Base-by-base conservation (phyloP, 2,888 invertebrate species). In the Hirtodrosophila cameraria region DNA sequence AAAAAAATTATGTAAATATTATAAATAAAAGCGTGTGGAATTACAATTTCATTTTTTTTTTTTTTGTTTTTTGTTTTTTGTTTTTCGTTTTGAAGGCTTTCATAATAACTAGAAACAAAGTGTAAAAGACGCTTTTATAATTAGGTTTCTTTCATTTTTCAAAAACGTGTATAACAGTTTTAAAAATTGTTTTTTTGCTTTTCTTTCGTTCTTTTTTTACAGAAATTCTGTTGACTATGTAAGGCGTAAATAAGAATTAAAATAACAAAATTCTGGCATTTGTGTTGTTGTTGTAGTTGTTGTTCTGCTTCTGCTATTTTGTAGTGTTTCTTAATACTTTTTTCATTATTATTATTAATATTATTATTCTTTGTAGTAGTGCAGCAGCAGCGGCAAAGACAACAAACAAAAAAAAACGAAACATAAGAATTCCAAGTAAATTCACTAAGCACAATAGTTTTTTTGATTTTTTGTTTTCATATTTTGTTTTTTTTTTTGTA, bases 21-120 rank as follows among this genome's bases (percentile, higher is more conserved):
- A 77, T 71, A 86, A 86, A 80, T 86, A 80, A 79, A 79, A 79
- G 79, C 79, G 84, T 72, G 86, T 79, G 79, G 79, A 80, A 80
- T 80, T 80, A 86, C 86, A 80, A 65, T 80, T 79, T 83, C 80
- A 53, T 73, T 55, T 64, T 55, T 54, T 54, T 48, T 33, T 23
- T 43, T 30, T 49, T 67, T 18, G 27, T 27, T 8, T 31, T 27
- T 8, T 31, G 15, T 49, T 49, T 16, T 39, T 41, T 38, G 50
- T 45, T 69, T 35, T 49, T 72, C 16, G 54, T 61, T 41, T 55
- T 53, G 33, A 71, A 73, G 65, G 61, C 49, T 52, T 70, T 53
- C 15, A 41, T 62, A 52, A 63, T 38, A 63, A 75, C 75, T 75
- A 60, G 52, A 74, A 67, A 75, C 70, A 58, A 75, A 58, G 38